Base-by-base conservation (phyloP, 2,113 vertebrate species). In the Puntigrus tetrazona region DNA sequence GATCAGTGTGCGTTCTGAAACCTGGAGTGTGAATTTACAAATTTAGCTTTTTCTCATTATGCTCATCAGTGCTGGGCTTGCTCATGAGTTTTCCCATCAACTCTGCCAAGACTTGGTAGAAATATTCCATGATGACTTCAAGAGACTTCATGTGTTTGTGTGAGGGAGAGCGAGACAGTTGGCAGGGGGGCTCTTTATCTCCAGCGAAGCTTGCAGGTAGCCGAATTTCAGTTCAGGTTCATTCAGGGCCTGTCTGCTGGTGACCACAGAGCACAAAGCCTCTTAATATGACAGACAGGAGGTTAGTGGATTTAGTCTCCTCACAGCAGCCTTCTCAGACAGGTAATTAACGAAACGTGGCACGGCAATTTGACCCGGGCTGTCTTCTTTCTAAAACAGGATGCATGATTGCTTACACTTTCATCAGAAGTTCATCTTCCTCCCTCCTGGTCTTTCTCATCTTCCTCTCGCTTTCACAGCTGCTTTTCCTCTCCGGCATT, bases 211-310 rank as follows among this genome's bases (percentile, higher is more conserved):
- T 65, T 45, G 78, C 80, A 82, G 80, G 80, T 82, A 82, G 70
- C 80, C 8, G 29, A 47, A 52, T 82, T 82, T 82, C 45, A 52
- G 63, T 65, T 82, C 29, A 9, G 65, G 65, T 82, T 82, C 80
- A 82, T 82, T 82, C 45, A 55, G 65, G 45, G 43, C 80, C 78
- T 70, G 80, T 82, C 80, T 70, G 27, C 45, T 65, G 57, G 25
- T 79, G 70, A 47, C 84, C 57, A n/a, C 84, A 50, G 61, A 75
- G 78, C 78, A 75, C 67, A 50, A 85, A 63, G 78, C 78, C 84
- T 80, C 55, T 78, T 85, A 85, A 85, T 65, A 73, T 75, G 84
- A 75, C 69, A 81, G 84, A 81, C 67, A 74, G 84, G 84, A 85
- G 84, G 78, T 85, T 75, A 85, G 84, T 81, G 43, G 63, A 79